Percentiles rank a stretch among this genome's conserved stretches.
phyloP scores from a whole-genome alignment of 1,140 invertebrate genomes.

The Colletes latitarsis region DNA sequence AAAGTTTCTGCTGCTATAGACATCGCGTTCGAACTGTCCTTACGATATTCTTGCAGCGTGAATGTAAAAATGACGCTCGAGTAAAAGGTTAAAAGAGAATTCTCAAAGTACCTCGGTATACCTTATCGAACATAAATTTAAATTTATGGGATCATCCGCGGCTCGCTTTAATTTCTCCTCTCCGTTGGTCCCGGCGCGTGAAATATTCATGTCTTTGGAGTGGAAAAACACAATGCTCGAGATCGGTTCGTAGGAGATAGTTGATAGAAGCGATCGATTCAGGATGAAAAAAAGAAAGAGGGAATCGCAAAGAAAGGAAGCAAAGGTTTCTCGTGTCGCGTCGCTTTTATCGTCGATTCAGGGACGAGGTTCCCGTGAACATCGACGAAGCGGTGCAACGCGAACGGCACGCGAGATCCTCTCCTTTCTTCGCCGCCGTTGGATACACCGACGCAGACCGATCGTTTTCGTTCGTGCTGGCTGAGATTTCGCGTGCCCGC shows the following conservation, averaged over 20 bases:
- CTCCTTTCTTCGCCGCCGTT: not conserved
- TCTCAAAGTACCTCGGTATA: not conserved
- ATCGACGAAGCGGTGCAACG: not conserved
- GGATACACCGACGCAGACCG: conserved; percentile 53
- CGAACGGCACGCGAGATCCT: conserved; percentile 62
- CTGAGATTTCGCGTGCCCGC: conserved; percentile 41
- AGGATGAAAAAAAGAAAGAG: too few relatives aligned
- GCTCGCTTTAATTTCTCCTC: not conserved
- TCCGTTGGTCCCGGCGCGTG: too few relatives aligned
- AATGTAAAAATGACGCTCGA: too few relatives aligned
- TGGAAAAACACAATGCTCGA: too few relatives aligned
- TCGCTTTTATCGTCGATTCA: conserved; percentile 30
- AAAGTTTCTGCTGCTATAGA: too few relatives aligned
- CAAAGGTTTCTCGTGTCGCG: too few relatives aligned
- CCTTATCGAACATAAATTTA: not conserved
- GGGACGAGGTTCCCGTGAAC: too few relatives aligned
- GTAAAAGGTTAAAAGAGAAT: not conserved
- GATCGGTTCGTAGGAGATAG: too few relatives aligned
- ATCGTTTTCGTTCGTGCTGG: conserved; percentile 64
- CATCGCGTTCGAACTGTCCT: too few relatives aligned
- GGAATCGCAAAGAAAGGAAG: not conserved
- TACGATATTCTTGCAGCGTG: too few relatives aligned
- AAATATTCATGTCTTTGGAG: not conserved
- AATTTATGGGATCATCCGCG: not conserved
- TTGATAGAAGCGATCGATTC: too few relatives aligned